Base-by-base conservation (phyloP, 2,888 invertebrate genomes). In the Cetonia aurata region DNA sequence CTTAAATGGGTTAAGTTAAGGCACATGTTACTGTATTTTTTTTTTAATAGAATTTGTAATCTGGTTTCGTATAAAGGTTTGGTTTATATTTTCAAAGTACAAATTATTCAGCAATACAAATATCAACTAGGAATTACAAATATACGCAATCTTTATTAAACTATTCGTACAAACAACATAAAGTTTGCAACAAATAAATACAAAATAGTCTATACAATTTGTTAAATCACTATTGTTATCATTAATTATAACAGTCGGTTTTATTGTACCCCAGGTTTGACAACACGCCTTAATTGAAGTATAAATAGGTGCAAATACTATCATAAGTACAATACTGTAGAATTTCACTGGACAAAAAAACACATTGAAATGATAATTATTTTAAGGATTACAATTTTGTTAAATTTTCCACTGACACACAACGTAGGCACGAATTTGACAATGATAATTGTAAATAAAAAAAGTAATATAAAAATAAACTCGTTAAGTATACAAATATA, bases 121-220 rank as follows among this genome's bases (percentile, higher is more conserved):
- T 8, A 37, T 37, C 10, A 37, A 37, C 3, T 25, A 25, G 25
- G 6, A 53, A 53, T 53, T 53, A 9, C n/a, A 31, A 50, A 62
- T 48, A 48, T 62, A 62, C 17, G 0, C 15, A 31, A 44, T 31
- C 46, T 60, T 46, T 60, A 60, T 60, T 60, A 46, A 53, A 60
- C 31, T 31, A 60, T 46, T 60, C 46, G 31, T 25, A 60, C 60
- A 60, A 62, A 62, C 33, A 60, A 60, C 31, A 59, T 33, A 17
- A 13, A 48, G 48, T 62, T 62, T 62, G 62, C 48, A 62, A 62
- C 37, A 62, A 33, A 62, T 48, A 62, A 57, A 57, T 57, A 57
- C 42, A 57, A 62, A 62, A 62, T 33, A 48, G 33, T 48, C 48
- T 48, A 62, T 62, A 33, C 48, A 62, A 48, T 48, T 25, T 42